Evolutionary conservation across 2,888 invertebrate genomes (phyloP).

Genomic region (Neelides folsomi): DNA sequence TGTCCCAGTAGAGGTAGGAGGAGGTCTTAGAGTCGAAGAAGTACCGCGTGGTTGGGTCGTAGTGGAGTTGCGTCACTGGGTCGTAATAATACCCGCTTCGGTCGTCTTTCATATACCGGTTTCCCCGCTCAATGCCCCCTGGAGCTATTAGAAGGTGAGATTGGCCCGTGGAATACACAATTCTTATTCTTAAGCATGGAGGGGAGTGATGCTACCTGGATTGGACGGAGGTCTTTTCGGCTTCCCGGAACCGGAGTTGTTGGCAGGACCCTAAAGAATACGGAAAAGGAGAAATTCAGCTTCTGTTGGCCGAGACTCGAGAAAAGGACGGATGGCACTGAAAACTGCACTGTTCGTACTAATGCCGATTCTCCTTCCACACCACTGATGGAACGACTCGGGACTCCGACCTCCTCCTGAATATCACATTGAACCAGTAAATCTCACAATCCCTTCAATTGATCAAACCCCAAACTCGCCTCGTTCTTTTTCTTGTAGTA

Average conservation of each 20-base stretch:
- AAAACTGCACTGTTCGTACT: slow-evolving; percentile 32
- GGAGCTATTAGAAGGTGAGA: slow-evolving; percentile 44
- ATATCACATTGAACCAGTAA: too few relatives aligned
- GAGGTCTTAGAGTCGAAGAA: slow-evolving; percentile 85
- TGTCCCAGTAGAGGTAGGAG: slow-evolving; percentile 93
- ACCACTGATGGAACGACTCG: too few relatives aligned
- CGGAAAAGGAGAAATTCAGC: too few relatives aligned
- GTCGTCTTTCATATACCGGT: slow-evolving; percentile 81
- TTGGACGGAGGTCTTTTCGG: too few relatives aligned
- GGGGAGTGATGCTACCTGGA: too few relatives aligned
- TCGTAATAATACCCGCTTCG: slow-evolving; percentile 94
- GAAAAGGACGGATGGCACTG: slow-evolving; percentile 31
- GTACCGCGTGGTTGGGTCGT: slow-evolving; percentile 89
- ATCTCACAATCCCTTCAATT: too few relatives aligned
- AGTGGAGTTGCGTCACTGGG: slow-evolving; percentile 80
- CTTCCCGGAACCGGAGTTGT: too few relatives aligned
- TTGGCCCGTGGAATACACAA: background rate
- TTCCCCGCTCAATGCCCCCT: slow-evolving; percentile 51
- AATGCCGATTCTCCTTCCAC: slow-evolving; percentile 14
- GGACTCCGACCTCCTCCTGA: too few relatives aligned
- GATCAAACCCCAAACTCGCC: slow-evolving; percentile 1
- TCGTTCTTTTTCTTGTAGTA: slow-evolving; percentile 48
- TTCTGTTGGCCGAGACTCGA: slow-evolving; percentile 11
- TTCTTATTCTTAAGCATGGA: too few relatives aligned
- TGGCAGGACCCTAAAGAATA: too few relatives aligned